phyloP scores from a whole-genome alignment of 1,140 invertebrate species.

The Panulirus ornatus region DNA sequence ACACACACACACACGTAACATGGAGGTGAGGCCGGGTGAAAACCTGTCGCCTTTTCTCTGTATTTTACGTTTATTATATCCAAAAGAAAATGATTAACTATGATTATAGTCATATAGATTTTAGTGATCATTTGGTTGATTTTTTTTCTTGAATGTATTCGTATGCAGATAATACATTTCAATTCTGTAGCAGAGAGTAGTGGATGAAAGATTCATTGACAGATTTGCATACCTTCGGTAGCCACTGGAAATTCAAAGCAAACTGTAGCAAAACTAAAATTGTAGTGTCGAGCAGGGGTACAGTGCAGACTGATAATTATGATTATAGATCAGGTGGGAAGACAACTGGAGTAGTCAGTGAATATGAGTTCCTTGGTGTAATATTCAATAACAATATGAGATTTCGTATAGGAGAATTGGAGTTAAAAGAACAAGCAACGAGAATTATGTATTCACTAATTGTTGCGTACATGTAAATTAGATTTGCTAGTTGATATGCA shows the following conservation, averaged over 20 bases:
- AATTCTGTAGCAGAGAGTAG: background rate
- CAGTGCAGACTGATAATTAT: background rate
- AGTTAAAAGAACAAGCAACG: background rate
- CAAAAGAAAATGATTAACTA: background rate
- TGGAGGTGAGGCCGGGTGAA: background rate
- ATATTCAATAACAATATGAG: conserved; percentile 1
- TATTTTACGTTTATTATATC: background rate
- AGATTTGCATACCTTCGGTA: background rate
- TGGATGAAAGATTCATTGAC: background rate
- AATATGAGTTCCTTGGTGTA: background rate
- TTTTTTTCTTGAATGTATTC: background rate
- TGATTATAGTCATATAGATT: conserved; percentile 38
- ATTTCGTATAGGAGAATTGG: background rate
- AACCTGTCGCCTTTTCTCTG: background rate
- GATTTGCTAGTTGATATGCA: conserved; percentile 39
- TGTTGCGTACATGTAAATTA: background rate
- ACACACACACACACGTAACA: background rate
- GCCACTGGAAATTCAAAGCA: conserved; percentile 6
- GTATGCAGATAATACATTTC: conserved; percentile 23
- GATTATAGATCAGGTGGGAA: background rate
- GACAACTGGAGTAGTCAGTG: conserved; percentile 18
- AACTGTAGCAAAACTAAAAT: conserved; percentile 17
- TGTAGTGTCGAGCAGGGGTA: background rate
- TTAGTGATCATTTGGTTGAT: conserved; percentile 9
- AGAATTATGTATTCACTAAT: background rate